Conservation (phyloP, 2,888 invertebrate species). For the Balanococcus diminutus region DNA sequence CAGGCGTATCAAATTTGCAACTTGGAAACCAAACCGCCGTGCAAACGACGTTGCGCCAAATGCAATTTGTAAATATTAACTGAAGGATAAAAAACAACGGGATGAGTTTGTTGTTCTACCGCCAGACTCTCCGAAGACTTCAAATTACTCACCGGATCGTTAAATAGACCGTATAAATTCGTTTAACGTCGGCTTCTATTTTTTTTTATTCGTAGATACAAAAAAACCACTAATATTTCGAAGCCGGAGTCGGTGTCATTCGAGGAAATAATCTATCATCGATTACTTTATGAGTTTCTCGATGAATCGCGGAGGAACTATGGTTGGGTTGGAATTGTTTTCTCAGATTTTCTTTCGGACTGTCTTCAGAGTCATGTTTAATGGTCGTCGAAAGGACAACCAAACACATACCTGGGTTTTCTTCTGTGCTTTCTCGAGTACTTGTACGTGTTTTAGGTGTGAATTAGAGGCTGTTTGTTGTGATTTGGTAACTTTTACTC, state of each 20-base stretch:
- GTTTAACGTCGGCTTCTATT: neutral
- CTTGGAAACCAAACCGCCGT: neutral
- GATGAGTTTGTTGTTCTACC: neutral
- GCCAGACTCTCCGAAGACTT: neutral
- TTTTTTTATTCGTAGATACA: neutral
- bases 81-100: neutral
- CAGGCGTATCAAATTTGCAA: constrained; percentile 1
- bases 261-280: constrained; percentile 10
- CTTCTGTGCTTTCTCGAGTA: too few relatives aligned
- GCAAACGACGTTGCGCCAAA: neutral
- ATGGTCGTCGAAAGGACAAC: neutral
- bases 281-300: neutral
- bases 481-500: too few relatives aligned
- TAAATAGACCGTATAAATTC: constrained; percentile 26
- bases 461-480: too few relatives aligned
- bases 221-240: neutral
- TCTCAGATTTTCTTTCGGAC: neutral
- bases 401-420: neutral
- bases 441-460: too few relatives aligned
- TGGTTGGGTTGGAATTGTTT: neutral
- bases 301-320: neutral
- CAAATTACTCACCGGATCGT: neutral
- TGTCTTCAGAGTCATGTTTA: neutral
- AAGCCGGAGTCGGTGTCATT: neutral
- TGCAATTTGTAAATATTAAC: constrained; percentile 1